Evolutionary conservation across 2,797 vertebrate genomes (phyloP), one percentile per base, ranked within the genome.

Genomic region (Lerista edwardsae): DNA sequence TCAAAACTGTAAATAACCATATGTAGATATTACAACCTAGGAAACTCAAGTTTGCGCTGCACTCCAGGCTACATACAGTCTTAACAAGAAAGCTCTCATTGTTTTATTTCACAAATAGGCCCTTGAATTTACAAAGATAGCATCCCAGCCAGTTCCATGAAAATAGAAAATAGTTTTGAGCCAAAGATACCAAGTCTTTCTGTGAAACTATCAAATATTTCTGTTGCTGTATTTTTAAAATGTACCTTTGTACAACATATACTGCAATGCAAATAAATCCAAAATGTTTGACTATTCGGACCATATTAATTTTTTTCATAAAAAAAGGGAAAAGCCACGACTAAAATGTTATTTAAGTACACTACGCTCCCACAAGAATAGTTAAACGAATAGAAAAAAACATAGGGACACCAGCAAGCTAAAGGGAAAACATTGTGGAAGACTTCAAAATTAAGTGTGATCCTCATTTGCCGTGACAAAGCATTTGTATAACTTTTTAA

Each of bases 1-100:
- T 97, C 96, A 96, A 93, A 95, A 93, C 95, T 89, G 94, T 94
- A 96, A 92, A 96, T 95, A 95, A 86, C 89, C 95, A 94, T 90
- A 93, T 12, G 92, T 90, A 92, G 94, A 93, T 94, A 95, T 94
- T 92, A 96, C 96, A 96, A 96, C 91, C 93, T 92, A 93, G 94
- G 91, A 96, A 85, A 94, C 96, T 97, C 92, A 96, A 95, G 94
- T 96, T 95, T 94, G 95, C 90, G 93, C 92, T 93, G 94, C 92
- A 95, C 94, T 94, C 94, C 95, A 93, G 96, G 96, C 93, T 94
- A 95, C 95, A 94, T 86, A 95, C 92, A 95, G 92, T 94, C 94
- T 94, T 94, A 95, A 96, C 94, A 96, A 92, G 91, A 95, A 96
- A 94, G 91, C 93, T 95, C 89, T 94, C 83, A 44, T 87, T 92